Evolutionary conservation across 2,797 vertebrate genomes (phyloP).

Genomic region (Malurus leucopterus): DNA sequence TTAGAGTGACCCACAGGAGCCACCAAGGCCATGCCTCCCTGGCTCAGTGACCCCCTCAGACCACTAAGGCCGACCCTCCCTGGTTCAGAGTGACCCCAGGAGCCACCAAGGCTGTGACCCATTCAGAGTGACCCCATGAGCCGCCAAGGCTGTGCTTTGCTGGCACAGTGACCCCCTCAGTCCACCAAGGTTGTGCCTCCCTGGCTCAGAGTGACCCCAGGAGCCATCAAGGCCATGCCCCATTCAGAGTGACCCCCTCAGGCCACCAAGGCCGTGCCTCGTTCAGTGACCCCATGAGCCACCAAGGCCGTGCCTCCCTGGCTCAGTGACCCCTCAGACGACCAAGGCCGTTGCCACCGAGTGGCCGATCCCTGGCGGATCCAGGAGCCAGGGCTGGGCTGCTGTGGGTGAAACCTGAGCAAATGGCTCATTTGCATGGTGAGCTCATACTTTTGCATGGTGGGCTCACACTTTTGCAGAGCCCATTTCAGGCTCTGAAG

Average conservation of each 20-base stretch:
- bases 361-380: background rate
- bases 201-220: no score
- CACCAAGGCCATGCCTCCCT: background rate
- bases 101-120: background rate
- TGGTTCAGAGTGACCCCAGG: accelerated
- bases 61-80: background rate
- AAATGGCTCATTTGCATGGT: slow-evolving; percentile 11
- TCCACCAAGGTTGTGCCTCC: background rate
- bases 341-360: accelerated
- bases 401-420: background rate
- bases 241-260: no score
- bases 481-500: background rate
- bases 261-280: accelerated
- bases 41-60: accelerated
- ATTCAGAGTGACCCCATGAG: accelerated
- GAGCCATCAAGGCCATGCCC: no score
- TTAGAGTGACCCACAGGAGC: accelerated
- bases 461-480: background rate
- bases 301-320: accelerated
- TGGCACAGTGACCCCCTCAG: accelerated
- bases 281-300: no score
- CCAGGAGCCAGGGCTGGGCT: accelerated
- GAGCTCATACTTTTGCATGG: background rate
- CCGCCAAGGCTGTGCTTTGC: background rate
- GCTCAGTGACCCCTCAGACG: no score